These are phyloP conservation scores for Aphidoletes aphidimyza DNA, from an alignment of 2,888 invertebrate species.

Conservation along the genomic window DNA sequence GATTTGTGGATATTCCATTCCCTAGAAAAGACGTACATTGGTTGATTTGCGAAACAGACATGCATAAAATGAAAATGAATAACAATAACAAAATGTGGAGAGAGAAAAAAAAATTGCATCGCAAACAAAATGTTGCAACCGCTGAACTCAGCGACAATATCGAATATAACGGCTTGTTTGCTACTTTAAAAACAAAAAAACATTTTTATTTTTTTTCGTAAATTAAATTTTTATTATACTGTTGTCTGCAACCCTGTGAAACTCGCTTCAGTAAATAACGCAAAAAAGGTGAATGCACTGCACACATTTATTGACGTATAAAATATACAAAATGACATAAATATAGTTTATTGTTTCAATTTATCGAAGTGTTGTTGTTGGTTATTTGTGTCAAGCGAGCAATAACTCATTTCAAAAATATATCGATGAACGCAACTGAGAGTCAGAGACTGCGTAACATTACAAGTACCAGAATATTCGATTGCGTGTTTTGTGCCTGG, in stretches of 20 bases:
- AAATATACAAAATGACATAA: conserved; percentile 17
- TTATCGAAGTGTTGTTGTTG: conserved; percentile 10
- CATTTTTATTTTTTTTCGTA: not conserved
- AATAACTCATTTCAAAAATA: not conserved
- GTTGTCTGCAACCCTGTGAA: conserved; percentile 10
- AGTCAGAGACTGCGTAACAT: not conserved
- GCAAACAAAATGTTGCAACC: conserved; percentile 25
- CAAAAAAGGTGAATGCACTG: conserved; percentile 8
- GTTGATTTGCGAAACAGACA: not conserved
- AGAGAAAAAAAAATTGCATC: not conserved
- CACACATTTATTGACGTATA: conserved; percentile 6
- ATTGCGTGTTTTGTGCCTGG: too few species aligned
- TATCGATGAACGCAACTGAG: conserved; percentile 3
- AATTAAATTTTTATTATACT: not conserved
- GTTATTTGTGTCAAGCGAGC: not conserved
- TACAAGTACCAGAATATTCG: too few species aligned
- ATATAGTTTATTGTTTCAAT: conserved; percentile 36
- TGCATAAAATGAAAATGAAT: not conserved
- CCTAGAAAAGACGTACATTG: not conserved
- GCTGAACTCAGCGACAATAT: not conserved
- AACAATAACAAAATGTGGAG: conserved; percentile 5
- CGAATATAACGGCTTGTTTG: not conserved
- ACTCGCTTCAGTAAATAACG: conserved; percentile 8
- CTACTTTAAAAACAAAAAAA: too few species aligned
- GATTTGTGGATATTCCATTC: too few species aligned